Evolutionary conservation across 2,113 vertebrate species (phyloP).

Genomic region (Alligator mississippiensis): DNA sequence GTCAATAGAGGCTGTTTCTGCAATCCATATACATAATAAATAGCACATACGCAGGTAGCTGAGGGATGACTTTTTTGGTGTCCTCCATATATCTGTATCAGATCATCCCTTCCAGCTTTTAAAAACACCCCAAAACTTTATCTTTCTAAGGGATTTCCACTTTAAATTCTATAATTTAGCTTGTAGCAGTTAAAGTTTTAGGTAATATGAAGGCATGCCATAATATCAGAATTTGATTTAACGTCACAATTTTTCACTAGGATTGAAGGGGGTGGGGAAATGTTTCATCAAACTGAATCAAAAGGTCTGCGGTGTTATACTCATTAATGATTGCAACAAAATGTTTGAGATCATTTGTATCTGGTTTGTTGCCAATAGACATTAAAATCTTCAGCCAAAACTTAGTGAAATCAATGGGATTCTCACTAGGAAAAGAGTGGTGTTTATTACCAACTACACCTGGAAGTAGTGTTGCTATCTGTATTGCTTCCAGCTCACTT

Average conservation of each 20-base stretch:
- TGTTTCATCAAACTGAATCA: neutral
- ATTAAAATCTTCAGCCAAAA: no score
- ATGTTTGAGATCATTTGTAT: neutral
- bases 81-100: neutral
- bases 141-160: neutral
- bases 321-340: neutral
- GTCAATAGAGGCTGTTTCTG: neutral
- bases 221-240: conserved; percentile 5
- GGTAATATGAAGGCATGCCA: neutral
- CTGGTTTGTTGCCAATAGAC: neutral
- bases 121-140: neutral
- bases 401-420: neutral
- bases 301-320: neutral
- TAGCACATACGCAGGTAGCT: neutral
- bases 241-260: neutral
- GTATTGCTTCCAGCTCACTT: neutral
- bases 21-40: neutral
- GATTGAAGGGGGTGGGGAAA: conserved; percentile 6
- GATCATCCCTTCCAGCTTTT: neutral
- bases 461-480: neutral
- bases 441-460: neutral
- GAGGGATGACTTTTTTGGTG: neutral
- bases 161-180: neutral
- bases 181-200: conserved; percentile 38
- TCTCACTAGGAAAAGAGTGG: neutral